Conservation (phyloP, 2,113 vertebrate genomes). For the Cebidichthys violaceus region DNA sequence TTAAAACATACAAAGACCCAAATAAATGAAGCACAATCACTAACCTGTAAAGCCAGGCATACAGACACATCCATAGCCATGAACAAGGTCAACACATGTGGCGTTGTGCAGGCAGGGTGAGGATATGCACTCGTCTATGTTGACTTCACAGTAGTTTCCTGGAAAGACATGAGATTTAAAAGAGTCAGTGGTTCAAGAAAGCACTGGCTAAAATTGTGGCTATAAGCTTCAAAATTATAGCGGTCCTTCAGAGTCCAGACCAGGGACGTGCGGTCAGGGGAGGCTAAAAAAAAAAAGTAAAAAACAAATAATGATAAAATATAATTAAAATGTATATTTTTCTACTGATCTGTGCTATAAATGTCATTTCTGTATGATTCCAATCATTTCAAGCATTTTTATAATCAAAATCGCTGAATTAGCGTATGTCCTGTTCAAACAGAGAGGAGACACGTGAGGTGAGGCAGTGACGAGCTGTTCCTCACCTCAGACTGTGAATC, state of each 20-base stretch:
- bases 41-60: conserved; percentile 83
- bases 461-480: no score
- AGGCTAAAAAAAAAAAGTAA: no score
- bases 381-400: no score
- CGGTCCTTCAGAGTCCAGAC: not conserved
- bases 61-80: conserved; percentile 81
- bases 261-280: no score
- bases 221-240: not conserved
- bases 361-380: no score
- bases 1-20: not conserved
- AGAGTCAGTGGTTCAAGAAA: not conserved
- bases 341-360: no score
- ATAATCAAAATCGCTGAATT: no score
- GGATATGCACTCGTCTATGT: conserved; percentile 84
- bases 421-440: no score
- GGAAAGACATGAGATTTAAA: conserved; percentile 30
- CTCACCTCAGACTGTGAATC: no score
- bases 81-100: conserved; percentile 80
- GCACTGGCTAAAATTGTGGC: not conserved
- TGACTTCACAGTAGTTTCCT: conserved; percentile 85
- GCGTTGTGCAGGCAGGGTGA: conserved; percentile 82
- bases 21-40: conserved; percentile 30
- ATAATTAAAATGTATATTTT: no score
- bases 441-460: no score
- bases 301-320: no score